Evolutionary conservation across 2,797 vertebrate genomes (phyloP).

Genomic region (Dryobates pubescens): DNA sequence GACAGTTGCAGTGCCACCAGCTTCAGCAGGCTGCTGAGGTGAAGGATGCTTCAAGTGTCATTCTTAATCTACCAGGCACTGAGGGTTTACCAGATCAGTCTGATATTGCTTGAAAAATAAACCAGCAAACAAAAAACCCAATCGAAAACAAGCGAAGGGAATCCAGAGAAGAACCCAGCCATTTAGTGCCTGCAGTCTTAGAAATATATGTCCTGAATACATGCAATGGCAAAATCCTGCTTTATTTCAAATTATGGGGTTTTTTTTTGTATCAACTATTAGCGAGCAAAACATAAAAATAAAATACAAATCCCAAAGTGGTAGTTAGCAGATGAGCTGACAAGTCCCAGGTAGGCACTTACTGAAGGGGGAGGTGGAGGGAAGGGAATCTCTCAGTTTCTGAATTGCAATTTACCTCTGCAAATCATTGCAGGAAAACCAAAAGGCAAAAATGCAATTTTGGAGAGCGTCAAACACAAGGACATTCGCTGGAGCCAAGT

Average conservation of each 20-base stretch:
- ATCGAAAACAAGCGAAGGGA: neutral
- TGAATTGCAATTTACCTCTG: neutral
- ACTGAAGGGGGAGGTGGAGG: accelerated
- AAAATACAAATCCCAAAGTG: neutral
- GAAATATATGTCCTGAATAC: neutral
- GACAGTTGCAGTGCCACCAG: neutral
- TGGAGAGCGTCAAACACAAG: neutral
- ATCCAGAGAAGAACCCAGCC: neutral
- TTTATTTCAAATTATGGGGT: neutral
- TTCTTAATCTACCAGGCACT: neutral
- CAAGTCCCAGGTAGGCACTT: neutral
- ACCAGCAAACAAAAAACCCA: too few relatives aligned
- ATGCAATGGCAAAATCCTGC: neutral
- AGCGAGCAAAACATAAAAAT: neutral
- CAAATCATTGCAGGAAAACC: neutral
- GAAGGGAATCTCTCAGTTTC: neutral
- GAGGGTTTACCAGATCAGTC: neutral
- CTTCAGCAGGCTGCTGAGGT: neutral
- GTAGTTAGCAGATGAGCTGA: neutral
- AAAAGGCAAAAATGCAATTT: neutral
- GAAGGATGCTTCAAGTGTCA: neutral
- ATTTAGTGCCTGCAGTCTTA: neutral
- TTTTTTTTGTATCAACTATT: neutral
- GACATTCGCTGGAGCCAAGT: neutral
- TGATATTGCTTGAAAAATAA: neutral